Percentiles rank a stretch among this genome's conserved stretches.
These are phyloP conservation scores for Branchipolynoe longqiensis DNA, from an alignment of 2,888 invertebrate genomes.

Conservation along the genomic window DNA sequence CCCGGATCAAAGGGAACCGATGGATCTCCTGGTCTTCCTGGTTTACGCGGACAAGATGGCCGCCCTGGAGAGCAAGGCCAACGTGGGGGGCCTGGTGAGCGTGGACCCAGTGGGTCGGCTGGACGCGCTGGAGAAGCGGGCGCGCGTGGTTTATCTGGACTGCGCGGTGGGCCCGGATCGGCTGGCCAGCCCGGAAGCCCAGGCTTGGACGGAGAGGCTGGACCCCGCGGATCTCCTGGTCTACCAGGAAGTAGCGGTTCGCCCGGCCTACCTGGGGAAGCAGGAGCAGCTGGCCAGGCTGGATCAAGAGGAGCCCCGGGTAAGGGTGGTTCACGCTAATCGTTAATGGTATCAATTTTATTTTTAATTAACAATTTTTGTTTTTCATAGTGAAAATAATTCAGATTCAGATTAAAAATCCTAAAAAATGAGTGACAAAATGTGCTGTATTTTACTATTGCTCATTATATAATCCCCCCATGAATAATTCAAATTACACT, in stretches of 20 bases:
- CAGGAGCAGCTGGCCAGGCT: slow-evolving; percentile 61
- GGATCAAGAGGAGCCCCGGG: slow-evolving; percentile 26
- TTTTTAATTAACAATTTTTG: too few species aligned
- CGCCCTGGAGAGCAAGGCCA: slow-evolving; percentile 54
- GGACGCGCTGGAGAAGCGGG: slow-evolving; percentile 57
- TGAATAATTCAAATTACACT: too few species aligned
- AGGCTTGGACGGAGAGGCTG: slow-evolving; percentile 52
- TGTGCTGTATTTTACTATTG: too few species aligned
- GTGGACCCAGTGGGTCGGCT: slow-evolving; percentile 61
- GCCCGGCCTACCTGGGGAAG: slow-evolving; percentile 41
- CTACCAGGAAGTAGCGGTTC: slow-evolving; percentile 47
- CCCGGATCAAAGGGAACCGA: slow-evolving; percentile 62
- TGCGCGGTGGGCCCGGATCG: slow-evolving; percentile 59
- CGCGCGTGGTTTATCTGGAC: slow-evolving; percentile 46
- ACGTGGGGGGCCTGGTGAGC: slow-evolving; percentile 59
- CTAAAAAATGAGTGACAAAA: too few species aligned
- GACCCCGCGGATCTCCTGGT: slow-evolving; percentile 36
- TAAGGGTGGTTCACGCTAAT: not conserved
- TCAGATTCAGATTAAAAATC: too few species aligned
- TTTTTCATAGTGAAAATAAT: too few species aligned
- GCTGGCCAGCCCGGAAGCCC: slow-evolving; percentile 35
- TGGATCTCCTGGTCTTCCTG: slow-evolving; percentile 57
- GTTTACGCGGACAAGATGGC: slow-evolving; percentile 50
- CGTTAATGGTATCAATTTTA: too few species aligned
- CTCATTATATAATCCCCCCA: too few species aligned